Evolutionary conservation across 2,888 invertebrate species (phyloP).

Genomic region (Synergus umbraculus): DNA sequence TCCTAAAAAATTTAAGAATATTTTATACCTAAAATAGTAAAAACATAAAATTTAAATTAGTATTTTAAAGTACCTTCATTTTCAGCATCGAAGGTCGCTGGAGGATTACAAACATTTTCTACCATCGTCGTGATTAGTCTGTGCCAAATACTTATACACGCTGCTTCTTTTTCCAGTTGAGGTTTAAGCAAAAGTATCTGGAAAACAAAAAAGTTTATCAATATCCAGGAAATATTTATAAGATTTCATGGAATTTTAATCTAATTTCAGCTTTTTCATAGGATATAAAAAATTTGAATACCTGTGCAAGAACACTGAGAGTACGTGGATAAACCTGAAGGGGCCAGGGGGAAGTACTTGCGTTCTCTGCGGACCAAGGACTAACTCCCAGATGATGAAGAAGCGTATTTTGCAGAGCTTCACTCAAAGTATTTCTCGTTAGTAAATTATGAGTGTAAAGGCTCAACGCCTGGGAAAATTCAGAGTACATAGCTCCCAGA

Average conservation of each 20-base stretch:
- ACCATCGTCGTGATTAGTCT: constrained; percentile 92
- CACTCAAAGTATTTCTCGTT: constrained; percentile 84
- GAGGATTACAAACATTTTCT: constrained; percentile 87
- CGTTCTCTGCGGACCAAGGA: constrained; percentile 83
- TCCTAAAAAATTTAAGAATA: background rate
- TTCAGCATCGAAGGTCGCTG: constrained; percentile 83
- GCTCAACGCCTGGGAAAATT: constrained; percentile 88
- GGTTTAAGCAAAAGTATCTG: constrained; percentile 87
- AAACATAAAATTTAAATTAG: constrained; percentile 32
- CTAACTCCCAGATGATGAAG: constrained; percentile 87
- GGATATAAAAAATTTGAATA: constrained; percentile 62
- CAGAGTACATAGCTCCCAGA: constrained; percentile 85
- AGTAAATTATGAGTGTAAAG: constrained; percentile 88
- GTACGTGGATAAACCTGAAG: constrained; percentile 88
- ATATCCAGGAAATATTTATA: background rate
- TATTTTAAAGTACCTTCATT: constrained; percentile 82
- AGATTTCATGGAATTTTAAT: too few species aligned
- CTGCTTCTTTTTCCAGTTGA: constrained; percentile 91
- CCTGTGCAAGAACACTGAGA: constrained; percentile 89
- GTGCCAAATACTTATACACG: constrained; percentile 95
- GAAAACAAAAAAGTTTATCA: constrained; percentile 44
- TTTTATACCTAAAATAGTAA: constrained; percentile 22
- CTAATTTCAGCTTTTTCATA: constrained; percentile 5
- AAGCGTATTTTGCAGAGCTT: constrained; percentile 84
- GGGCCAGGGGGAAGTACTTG: constrained; percentile 83